These are phyloP conservation scores for Glyphotaelius pellucidus DNA, from an alignment of 2,888 invertebrate genomes.

Conservation along the genomic window DNA sequence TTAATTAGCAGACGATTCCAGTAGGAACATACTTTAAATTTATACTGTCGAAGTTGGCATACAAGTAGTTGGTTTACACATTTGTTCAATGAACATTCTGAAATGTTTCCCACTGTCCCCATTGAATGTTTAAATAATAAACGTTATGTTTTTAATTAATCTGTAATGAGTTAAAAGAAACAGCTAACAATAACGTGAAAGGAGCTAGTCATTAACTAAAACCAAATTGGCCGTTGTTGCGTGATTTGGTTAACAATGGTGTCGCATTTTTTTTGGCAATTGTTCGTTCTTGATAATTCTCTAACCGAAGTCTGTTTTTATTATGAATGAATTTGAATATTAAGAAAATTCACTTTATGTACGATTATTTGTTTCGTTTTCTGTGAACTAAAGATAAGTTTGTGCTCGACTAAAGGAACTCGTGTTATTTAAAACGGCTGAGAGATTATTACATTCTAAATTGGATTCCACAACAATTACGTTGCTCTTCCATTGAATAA, in stretches of 20 bases:
- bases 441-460: background rate
- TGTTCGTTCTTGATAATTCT: background rate
- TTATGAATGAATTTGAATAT: background rate
- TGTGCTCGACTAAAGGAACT: background rate
- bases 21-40: background rate
- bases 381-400: background rate
- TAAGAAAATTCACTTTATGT: background rate
- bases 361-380: background rate
- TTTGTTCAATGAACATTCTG: background rate
- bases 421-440: background rate
- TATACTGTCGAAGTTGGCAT: background rate
- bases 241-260: conserved; percentile 21
- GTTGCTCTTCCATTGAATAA: background rate
- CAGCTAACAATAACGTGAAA: conserved; percentile 21
- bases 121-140: background rate
- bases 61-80: background rate
- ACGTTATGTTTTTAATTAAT: background rate
- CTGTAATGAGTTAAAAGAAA: background rate
- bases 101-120: background rate
- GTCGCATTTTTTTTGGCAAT: conserved; percentile 6
- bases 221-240: background rate
- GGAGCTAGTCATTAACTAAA: background rate
- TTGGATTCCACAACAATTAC: background rate
- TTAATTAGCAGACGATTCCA: background rate
- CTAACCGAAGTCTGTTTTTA: background rate